Conservation (phyloP, 1,140 invertebrate species). For the Drosophila mayri region DNA sequence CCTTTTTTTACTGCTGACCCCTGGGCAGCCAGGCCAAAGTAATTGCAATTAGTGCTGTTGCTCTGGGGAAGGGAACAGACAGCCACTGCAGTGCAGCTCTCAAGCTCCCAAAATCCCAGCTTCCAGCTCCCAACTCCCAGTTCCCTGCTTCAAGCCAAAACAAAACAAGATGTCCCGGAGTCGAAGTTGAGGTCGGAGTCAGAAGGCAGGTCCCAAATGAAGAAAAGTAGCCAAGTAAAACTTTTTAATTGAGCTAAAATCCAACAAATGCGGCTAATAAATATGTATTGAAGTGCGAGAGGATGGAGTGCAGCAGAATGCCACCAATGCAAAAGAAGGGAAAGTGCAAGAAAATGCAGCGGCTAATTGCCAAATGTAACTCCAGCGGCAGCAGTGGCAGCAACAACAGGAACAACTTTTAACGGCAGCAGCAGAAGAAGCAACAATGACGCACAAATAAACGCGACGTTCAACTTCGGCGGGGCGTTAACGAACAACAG, state of each 20-base stretch:
- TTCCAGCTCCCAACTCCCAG: neutral
- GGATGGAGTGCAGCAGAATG: neutral
- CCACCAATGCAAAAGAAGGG: slow-evolving; percentile 39
- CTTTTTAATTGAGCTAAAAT: slow-evolving; percentile 83
- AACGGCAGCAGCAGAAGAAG: slow-evolving; percentile 6
- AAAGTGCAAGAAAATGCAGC: slow-evolving; percentile 62
- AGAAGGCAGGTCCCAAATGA: slow-evolving; percentile 70
- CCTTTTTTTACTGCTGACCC: neutral
- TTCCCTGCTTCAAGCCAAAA: slow-evolving; percentile 11
- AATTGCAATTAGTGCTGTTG: slow-evolving; percentile 73
- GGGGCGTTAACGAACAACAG: slow-evolving; percentile 69
- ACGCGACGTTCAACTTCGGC: slow-evolving; percentile 76
- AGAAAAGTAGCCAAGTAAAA: slow-evolving; percentile 81
- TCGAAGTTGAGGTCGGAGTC: slow-evolving; percentile 49
- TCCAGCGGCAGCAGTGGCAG: slow-evolving; percentile 18
- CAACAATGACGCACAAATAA: slow-evolving; percentile 68
- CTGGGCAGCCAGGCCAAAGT: slow-evolving; percentile 41
- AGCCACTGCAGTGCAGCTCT: slow-evolving; percentile 27
- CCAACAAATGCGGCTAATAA: slow-evolving; percentile 83
- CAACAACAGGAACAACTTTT: slow-evolving; percentile 20
- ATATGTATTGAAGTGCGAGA: slow-evolving; percentile 75
- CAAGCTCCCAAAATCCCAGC: slow-evolving; percentile 1
- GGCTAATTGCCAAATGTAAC: slow-evolving; percentile 80
- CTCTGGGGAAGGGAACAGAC: slow-evolving; percentile 30
- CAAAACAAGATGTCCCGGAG: slow-evolving; percentile 49